These are phyloP conservation scores for Poliocrania exsul DNA, from an alignment of 2,797 vertebrate species.

Conservation along the genomic window DNA sequence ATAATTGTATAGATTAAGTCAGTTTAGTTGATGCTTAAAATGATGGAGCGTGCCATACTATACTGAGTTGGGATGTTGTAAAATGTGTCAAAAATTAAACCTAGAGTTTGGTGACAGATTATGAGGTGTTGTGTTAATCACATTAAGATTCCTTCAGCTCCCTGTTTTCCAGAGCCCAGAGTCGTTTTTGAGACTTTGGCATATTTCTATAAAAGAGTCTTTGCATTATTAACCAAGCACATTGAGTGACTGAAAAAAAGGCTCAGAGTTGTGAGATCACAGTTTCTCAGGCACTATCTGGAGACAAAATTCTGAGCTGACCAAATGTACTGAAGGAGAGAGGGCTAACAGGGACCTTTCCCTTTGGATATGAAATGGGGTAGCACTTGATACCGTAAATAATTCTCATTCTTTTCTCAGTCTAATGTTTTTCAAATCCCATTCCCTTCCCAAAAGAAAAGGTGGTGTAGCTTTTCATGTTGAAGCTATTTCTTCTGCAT, in stretches of 20 bases:
- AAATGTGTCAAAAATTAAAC: background rate
- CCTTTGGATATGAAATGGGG: background rate
- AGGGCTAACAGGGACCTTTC: background rate
- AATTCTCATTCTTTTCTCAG: background rate
- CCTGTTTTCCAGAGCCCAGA: background rate
- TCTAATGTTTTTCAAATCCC: background rate
- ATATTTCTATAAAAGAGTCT: background rate
- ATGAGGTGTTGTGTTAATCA: background rate
- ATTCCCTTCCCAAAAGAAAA: background rate
- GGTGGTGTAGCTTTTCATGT: background rate
- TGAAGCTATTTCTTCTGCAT: background rate
- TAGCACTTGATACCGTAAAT: background rate
- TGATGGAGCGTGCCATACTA: background rate
- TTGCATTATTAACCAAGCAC: background rate
- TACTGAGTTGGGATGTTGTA: background rate
- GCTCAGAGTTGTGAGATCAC: background rate
- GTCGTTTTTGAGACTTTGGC: background rate
- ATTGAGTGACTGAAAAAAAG: background rate
- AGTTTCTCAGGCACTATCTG: background rate
- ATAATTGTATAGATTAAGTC: background rate
- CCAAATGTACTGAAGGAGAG: background rate
- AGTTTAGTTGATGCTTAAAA: background rate
- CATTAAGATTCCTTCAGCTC: background rate
- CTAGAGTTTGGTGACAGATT: background rate
- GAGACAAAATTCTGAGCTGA: background rate